Percentiles rank a stretch among this genome's conserved stretches.
Conservation (phyloP, 1,140 invertebrate genomes). For the Drosophila hydei region DNA sequence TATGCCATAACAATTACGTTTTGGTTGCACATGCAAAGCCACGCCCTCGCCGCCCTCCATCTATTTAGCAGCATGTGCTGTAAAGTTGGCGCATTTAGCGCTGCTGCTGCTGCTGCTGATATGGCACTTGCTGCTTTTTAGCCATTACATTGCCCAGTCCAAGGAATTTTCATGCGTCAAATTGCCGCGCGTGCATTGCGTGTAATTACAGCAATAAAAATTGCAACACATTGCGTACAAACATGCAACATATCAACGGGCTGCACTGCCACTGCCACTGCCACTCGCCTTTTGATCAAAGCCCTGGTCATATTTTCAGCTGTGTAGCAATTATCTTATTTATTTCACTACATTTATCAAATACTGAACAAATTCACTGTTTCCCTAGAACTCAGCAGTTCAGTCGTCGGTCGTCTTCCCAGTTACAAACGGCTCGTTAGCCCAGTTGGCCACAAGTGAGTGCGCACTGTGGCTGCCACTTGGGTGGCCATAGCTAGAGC, state of each 20-base stretch:
- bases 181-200: constrained; percentile 77
- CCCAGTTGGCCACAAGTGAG: constrained; percentile 27
- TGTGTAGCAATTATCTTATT: constrained; percentile 74
- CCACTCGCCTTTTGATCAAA: constrained; percentile 11
- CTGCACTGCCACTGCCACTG: not conserved
- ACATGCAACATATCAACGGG: constrained; percentile 61
- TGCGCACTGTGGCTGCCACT: constrained; percentile 49
- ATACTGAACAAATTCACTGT: constrained; percentile 72
- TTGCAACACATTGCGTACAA: constrained; percentile 79
- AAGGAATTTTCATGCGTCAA: constrained; percentile 81
- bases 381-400: constrained; percentile 33
- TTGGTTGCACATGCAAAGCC: constrained; percentile 63
- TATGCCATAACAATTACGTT: constrained; percentile 78
- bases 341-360: constrained; percentile 75
- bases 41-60: constrained; percentile 14
- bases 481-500: constrained; percentile 72
- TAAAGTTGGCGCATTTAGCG: constrained; percentile 73
- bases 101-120: constrained; percentile 49
- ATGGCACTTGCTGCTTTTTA: constrained; percentile 55
- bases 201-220: constrained; percentile 81
- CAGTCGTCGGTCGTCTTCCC: constrained; percentile 35
- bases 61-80: constrained; percentile 17
- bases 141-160: constrained; percentile 28
- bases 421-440: constrained; percentile 70
- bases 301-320: constrained; percentile 5